Evolutionary conservation across 2,888 invertebrate genomes (phyloP).

Genomic region (Luperina nickerlii): DNA sequence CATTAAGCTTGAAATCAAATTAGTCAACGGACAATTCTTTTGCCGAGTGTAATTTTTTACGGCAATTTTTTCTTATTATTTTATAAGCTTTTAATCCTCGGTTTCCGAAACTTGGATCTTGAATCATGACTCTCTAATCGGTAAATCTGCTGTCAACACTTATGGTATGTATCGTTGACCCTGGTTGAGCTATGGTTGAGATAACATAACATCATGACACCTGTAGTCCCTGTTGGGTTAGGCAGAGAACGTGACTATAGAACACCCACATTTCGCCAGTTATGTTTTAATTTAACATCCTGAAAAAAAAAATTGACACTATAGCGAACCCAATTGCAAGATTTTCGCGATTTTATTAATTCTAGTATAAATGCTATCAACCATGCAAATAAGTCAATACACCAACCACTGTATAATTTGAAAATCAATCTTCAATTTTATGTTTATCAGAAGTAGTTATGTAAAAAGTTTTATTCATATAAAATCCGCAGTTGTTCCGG

Average conservation of each 20-base stretch:
- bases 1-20: background rate
- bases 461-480: conserved; percentile 39
- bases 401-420: conserved; percentile 25
- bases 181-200: background rate
- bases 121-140: conserved; percentile 1
- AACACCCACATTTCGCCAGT: too few relatives aligned
- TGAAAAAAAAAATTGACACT: too few relatives aligned
- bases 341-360: background rate
- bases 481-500: conserved; percentile 52
- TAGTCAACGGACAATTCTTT: background rate
- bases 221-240: too few relatives aligned
- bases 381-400: conserved; percentile 18
- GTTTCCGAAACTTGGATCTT: background rate
- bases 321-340: too few relatives aligned
- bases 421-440: conserved; percentile 28
- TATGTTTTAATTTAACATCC: too few relatives aligned
- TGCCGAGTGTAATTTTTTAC: background rate
- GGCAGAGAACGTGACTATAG: too few relatives aligned
- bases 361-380: conserved; percentile 3
- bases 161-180: background rate
- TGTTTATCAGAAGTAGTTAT: conserved; percentile 47
- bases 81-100: conserved; percentile 6
- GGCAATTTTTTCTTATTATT: conserved; percentile 6
- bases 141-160: conserved; percentile 16
- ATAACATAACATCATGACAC: too few relatives aligned